phyloP scores from a whole-genome alignment of 2,797 vertebrate genomes.

The Rhinatrema bivittatum region DNA sequence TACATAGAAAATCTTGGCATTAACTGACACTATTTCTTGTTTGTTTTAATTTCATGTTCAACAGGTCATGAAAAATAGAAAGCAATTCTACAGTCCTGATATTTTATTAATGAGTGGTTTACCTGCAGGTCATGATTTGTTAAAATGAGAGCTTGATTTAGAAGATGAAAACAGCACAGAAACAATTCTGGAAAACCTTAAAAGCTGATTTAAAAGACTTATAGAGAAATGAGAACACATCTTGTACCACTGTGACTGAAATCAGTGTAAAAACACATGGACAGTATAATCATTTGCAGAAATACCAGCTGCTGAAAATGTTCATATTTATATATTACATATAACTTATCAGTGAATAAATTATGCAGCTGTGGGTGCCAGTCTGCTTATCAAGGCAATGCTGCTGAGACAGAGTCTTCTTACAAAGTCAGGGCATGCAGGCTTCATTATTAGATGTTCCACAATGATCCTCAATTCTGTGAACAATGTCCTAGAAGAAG shows the following conservation, averaged over 20 bases:
- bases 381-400: conserved; percentile 92
- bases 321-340: conserved; percentile 36
- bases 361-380: conserved; percentile 87
- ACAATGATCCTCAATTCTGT: conserved; percentile 88
- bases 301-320: conserved; percentile 57
- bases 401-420: conserved; percentile 90
- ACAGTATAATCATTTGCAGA: conserved; percentile 47
- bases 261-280: conserved; percentile 41
- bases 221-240: conserved; percentile 42
- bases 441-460: conserved; percentile 95
- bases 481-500: conserved; percentile 80
- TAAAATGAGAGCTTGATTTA: too few relatives aligned
- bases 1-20: too few relatives aligned
- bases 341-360: conserved; percentile 20
- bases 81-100: too few relatives aligned
- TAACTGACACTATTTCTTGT: too few relatives aligned
- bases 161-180: too few relatives aligned
- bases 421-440: conserved; percentile 84
- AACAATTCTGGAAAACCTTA: conserved; percentile 35
- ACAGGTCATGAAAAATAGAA: too few relatives aligned
- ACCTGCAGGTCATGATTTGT: too few relatives aligned
- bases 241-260: conserved; percentile 35
- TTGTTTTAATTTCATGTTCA: too few relatives aligned
- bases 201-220: conserved; percentile 19
- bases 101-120: too few relatives aligned